These are phyloP conservation scores for Octomys mimax DNA, from an alignment of 2,797 vertebrate genomes.

Conservation along the genomic window DNA sequence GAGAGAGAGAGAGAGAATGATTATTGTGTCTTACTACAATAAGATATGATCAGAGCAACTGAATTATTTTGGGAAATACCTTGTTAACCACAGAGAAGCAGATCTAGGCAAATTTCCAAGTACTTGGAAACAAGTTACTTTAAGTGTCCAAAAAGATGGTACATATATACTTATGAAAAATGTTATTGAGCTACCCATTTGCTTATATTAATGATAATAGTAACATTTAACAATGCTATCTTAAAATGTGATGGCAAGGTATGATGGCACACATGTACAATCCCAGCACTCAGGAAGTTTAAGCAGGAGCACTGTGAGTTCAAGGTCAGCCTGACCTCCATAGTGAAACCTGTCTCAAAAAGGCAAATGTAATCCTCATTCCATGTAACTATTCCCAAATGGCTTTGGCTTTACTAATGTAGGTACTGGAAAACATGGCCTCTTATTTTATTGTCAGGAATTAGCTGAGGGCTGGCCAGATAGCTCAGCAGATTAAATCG, in stretches of 20 bases:
- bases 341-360: no score
- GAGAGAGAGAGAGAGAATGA: background rate
- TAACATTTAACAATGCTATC: constrained; percentile 6
- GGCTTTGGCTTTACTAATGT: constrained; percentile 55
- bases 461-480: background rate
- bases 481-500: no score
- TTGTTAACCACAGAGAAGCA: background rate
- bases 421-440: background rate
- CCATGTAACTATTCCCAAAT: background rate
- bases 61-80: constrained; percentile 30
- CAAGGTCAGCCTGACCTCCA: no score
- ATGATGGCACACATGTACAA: no score
- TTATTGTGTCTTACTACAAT: background rate
- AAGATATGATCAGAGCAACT: constrained; percentile 25
- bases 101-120: background rate
- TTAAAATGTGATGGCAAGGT: background rate
- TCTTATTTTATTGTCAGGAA: constrained; percentile 55
- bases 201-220: constrained; percentile 48
- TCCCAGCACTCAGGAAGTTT: no score
- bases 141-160: constrained; percentile 25
- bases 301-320: no score
- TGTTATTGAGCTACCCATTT: constrained; percentile 30
- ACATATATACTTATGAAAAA: background rate
- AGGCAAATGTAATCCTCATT: background rate
- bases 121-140: constrained; percentile 43